A percentile compares a stretch with the other conserved stretches of the same genome.
phyloP scores from a whole-genome alignment of 1,140 invertebrate genomes.

The Leptinotarsa lineolata region DNA sequence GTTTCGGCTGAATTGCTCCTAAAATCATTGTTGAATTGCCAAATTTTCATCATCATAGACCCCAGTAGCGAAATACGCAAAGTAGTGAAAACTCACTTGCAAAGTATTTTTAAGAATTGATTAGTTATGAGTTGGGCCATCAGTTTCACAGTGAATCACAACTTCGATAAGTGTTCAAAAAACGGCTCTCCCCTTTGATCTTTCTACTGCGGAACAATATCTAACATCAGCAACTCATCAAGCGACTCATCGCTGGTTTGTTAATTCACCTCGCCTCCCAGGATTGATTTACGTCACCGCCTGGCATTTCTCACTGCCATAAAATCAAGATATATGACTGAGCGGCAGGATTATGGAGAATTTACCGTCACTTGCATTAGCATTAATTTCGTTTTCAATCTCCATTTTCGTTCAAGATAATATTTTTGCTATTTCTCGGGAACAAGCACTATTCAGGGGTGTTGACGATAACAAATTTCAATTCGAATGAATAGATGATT shows the following conservation, averaged over 20 bases:
- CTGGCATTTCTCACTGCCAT: constrained; percentile 26
- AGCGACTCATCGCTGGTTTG: background rate
- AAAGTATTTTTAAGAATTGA: too few relatives aligned
- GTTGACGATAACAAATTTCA: too few relatives aligned
- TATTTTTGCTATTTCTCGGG: background rate
- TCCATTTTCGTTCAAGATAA: constrained; percentile 12
- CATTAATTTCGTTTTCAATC: constrained; percentile 14
- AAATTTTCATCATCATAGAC: too few relatives aligned
- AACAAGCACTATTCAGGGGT: background rate
- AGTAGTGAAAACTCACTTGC: too few relatives aligned
- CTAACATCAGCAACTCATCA: background rate
- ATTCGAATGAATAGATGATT: too few relatives aligned
- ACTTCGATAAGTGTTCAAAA: too few relatives aligned
- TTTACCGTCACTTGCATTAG: constrained; percentile 19
- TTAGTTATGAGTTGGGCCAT: too few relatives aligned
- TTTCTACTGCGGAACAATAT: background rate
- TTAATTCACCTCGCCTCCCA: constrained; percentile 8
- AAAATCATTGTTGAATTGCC: too few relatives aligned
- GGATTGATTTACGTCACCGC: constrained; percentile 26
- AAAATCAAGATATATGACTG: constrained; percentile 24
- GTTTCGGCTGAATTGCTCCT: too few relatives aligned
- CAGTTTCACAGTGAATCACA: too few relatives aligned
- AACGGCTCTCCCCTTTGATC: too few relatives aligned
- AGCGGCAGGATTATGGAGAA: constrained; percentile 26
- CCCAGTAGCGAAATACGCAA: too few relatives aligned